Percentiles rank a stretch among this genome's conserved stretches.
Conservation (phyloP, 2,797 vertebrate species). For the Brotula barbata region DNA sequence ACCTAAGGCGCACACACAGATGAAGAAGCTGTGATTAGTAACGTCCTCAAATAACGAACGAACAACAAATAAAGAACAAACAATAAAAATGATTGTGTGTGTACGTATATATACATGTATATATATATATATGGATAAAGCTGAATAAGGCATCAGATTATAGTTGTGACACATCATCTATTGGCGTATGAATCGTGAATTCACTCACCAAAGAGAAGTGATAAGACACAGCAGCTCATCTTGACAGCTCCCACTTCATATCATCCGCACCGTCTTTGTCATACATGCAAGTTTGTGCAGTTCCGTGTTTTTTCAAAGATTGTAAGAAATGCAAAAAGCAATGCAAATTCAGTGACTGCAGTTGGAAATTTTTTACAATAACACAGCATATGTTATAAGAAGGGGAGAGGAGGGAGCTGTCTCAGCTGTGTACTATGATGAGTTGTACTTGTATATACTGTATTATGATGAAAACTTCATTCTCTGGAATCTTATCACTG, state of each 20-base stretch:
- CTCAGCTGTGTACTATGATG: neutral
- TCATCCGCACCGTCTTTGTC: neutral
- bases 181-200: neutral
- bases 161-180: too few species aligned
- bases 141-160: too few species aligned
- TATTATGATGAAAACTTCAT: neutral
- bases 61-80: too few species aligned
- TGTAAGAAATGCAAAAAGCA: slow-evolving; percentile 53
- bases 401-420: neutral
- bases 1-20: slow-evolving; percentile 27
- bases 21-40: neutral
- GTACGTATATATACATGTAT: too few species aligned
- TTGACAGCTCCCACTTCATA: slow-evolving; percentile 15
- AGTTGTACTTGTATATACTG: neutral
- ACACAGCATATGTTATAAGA: neutral
- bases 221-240: slow-evolving; percentile 45
- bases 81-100: too few species aligned
- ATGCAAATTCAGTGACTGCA: slow-evolving; percentile 51
- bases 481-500: too few species aligned
- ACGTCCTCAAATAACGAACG: neutral
- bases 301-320: slow-evolving; percentile 45
- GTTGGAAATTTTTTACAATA: slow-evolving; percentile 8
- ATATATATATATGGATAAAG: too few species aligned
- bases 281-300: slow-evolving; percentile 47
- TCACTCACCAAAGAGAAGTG: slow-evolving; percentile 56